Base-by-base conservation (phyloP, 1,140 invertebrate species). In the Hyposmocoma kahamanoa region DNA sequence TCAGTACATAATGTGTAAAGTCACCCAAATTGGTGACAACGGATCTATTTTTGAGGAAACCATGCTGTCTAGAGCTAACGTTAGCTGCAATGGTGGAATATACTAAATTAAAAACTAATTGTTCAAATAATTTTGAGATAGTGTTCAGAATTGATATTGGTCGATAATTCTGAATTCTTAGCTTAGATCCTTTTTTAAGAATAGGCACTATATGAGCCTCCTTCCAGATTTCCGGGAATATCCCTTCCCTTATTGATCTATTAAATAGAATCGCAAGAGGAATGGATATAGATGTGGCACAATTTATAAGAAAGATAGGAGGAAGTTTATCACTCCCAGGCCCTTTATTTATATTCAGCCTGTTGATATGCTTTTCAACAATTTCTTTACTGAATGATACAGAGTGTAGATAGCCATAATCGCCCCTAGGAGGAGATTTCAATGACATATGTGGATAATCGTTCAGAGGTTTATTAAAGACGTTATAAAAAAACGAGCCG, bases 231-330 rank as follows among this genome's bases (percentile, higher is more conserved):
- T 19, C 17, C 13, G 36, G 36, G n/a, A 39, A 18, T 4, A 39
- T 39, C 5, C 19, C 36, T 8, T 17, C 17, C 6, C 2, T 6
- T 8, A 39, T 3, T 2, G 36, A 39, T 39, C 4, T 10, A 20
- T 18, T 39, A 39, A 39, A 39, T 17, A 39, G n/a, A 19, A 92
- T 89, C 10, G 17, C 3, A 10, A 39, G 13, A 5, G 36, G 36
- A 5, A 8, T 20, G 10, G 3, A 3, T 39, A 39, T 3, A 19
- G 5, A 19, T 9, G 15, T 5, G 20, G 36, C 13, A 39, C 36
- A 39, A 5, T 39, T 4, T 13, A 8, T 20, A 10, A 39, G 13
- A 39, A 20, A 18, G 8, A 39, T 20, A 19, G 36, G 36, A 8
- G 36, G 36, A 19, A 39, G 18, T 20, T 18, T 19, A 20, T 39